Conservation (phyloP, 1,140 invertebrate species). For the Drosophila rufa region DNA sequence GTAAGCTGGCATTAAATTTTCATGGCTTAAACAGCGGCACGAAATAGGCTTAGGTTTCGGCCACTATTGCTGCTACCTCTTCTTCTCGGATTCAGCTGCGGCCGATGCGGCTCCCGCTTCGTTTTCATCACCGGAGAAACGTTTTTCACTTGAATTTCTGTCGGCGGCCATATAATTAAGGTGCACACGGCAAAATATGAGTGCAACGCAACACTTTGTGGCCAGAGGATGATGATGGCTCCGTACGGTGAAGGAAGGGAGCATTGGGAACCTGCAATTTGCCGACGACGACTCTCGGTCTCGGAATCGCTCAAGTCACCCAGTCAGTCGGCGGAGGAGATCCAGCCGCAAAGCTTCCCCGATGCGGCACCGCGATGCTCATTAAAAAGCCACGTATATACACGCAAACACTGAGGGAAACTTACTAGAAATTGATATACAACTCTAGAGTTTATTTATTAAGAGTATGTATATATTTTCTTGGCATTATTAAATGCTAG, state of each 20-base stretch:
- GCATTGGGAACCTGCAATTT: slow-evolving; percentile 72
- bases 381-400: slow-evolving; percentile 68
- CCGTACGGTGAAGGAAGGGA: not conserved
- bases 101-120: slow-evolving; percentile 11
- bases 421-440: slow-evolving; percentile 1
- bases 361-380: slow-evolving; percentile 64
- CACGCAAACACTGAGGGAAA: slow-evolving; percentile 40
- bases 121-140: slow-evolving; percentile 48
- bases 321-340: slow-evolving; percentile 27
- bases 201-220: slow-evolving; percentile 74
- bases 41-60: slow-evolving; percentile 75
- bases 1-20: slow-evolving; percentile 82
- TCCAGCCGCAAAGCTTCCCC: slow-evolving; percentile 36
- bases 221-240: slow-evolving; percentile 2
- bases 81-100: slow-evolving; percentile 19
- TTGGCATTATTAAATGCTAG: too few species aligned
- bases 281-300: slow-evolving; percentile 46
- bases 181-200: slow-evolving; percentile 81
- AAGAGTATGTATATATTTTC: not conserved
- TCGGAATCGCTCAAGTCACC: slow-evolving; percentile 25
- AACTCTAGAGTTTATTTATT: not conserved
- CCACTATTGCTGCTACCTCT: slow-evolving; percentile 30
- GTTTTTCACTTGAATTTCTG: slow-evolving; percentile 81
- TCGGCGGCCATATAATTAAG: slow-evolving; percentile 81
- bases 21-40: slow-evolving; percentile 80